Conservation (phyloP, 2,113 vertebrate species). For the Desmodus rotundus region DNA sequence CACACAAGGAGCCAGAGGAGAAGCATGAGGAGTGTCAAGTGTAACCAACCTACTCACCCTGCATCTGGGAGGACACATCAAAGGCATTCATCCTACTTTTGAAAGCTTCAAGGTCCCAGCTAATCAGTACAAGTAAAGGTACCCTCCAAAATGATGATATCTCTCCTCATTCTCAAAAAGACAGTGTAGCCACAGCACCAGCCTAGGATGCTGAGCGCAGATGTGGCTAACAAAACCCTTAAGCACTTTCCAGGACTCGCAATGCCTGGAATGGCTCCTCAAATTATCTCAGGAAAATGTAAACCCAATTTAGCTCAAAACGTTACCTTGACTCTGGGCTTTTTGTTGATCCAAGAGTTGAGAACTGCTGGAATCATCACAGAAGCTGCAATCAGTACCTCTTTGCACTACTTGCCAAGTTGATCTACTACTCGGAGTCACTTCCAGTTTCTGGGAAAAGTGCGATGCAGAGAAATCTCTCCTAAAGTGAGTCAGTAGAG, state of each 20-base stretch:
- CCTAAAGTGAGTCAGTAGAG: slow-evolving; percentile 83
- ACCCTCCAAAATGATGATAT: not conserved
- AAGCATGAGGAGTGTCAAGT: not conserved
- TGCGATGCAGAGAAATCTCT: slow-evolving; percentile 76
- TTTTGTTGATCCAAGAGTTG: slow-evolving; percentile 83
- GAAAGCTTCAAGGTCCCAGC: not conserved
- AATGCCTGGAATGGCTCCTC: not conserved
- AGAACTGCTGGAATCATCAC: slow-evolving; percentile 64
- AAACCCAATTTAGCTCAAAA: not conserved
- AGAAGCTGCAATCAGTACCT: slow-evolving; percentile 44
- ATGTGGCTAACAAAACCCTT: too few relatives aligned
- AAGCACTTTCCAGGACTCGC: not conserved
- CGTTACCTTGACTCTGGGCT: slow-evolving; percentile 89
- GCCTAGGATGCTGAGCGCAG: not conserved
- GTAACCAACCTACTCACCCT: not conserved
- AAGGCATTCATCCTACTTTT: not conserved
- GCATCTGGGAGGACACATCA: not conserved
- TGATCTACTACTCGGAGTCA: slow-evolving; percentile 78
- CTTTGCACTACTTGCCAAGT: slow-evolving; percentile 60
- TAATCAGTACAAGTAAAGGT: not conserved
- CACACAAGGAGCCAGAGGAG: not conserved
- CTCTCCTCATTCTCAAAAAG: not conserved
- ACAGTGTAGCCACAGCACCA: not conserved
- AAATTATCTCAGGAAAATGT: not conserved
- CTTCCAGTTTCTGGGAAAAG: slow-evolving; percentile 80